Base-by-base conservation (phyloP, 1,140 invertebrate genomes). In the Meloidogyne hapla region DNA sequence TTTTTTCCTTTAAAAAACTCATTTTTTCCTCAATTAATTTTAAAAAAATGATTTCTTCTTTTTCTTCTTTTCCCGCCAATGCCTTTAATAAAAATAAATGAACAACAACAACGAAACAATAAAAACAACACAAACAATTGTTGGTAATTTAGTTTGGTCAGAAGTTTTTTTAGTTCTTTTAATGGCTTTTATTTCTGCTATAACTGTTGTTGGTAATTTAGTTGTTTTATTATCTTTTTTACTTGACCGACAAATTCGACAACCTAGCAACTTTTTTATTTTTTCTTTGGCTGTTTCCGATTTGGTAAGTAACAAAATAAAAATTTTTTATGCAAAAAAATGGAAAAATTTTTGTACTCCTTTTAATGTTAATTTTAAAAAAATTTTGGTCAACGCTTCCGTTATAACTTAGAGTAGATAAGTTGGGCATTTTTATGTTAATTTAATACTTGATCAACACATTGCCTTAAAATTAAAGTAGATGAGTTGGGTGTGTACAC, bases 191-290 rank as follows among this genome's bases (percentile, higher is more conserved):
- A 94, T 94, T 83, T 96, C 95, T 79, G 90, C 96, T 23, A 89
- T 97, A 61, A 98, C 95, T 0, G 92, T 97, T 18, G 92, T 92
- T 76, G 97, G 97, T 48, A 99, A 99, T 88, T 93, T 98, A 65
- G 91, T 99, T 18, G 97, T 99, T 40, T 90, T 99, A 26, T 88
- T 98, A 45, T 94, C 95, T 26, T 99, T 99, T 89, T 93, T 96
- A 72, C 93, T 99, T 28, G 97, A 99, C 88, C 91, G 96, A 74
- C 93, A 93, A 73, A 99, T 99, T 84, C 91, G 97, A 64, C 96
- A 99, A 85, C 96, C 97, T 2, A 96, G 94, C 86, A 99, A 99
- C 89, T 99, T 98, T 89, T 99, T 99, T 89, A 98, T 99, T 70
- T 96, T 95, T 3, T 98, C 95, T 0, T 90, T 99, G 62, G 96